phyloP scores from a whole-genome alignment of 2,797 vertebrate species.

The Eulemur coronatus region DNA sequence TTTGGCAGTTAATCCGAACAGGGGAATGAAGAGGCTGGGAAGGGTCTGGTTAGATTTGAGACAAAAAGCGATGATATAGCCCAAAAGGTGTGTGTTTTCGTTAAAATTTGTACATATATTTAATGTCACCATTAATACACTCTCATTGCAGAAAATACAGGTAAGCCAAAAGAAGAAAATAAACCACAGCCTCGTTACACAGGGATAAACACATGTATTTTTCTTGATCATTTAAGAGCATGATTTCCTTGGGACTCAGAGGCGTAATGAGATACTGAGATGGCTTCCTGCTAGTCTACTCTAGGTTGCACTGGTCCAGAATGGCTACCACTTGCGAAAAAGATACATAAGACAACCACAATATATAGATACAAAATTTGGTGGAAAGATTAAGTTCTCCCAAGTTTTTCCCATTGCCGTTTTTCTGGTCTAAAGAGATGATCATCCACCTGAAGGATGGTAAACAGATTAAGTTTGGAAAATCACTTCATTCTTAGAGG shows the following conservation, averaged over 20 bases:
- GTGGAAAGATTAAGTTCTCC: background rate
- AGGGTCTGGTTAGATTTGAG: background rate
- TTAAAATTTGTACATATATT: background rate
- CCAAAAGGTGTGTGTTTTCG: background rate
- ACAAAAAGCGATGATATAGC: background rate
- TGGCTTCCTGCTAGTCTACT: background rate
- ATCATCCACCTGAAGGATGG: background rate
- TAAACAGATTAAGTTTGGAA: background rate
- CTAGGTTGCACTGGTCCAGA: background rate
- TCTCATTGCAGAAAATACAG: background rate
- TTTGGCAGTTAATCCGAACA: constrained; percentile 40
- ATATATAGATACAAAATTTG: background rate
- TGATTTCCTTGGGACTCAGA: background rate
- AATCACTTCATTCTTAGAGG: background rate
- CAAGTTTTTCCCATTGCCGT: background rate
- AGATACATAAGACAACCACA: background rate
- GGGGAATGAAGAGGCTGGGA: background rate
- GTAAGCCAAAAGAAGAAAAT: constrained; percentile 16
- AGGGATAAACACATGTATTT: background rate
- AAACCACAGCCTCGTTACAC: background rate
- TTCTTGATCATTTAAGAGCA: background rate
- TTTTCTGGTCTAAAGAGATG: background rate
- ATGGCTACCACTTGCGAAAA: background rate
- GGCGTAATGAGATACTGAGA: background rate
- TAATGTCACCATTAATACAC: background rate